Evolutionary conservation across 2,888 invertebrate species (phyloP), one percentile per base, ranked within the genome.

Genomic region (Rhabditoides inermis): DNA sequence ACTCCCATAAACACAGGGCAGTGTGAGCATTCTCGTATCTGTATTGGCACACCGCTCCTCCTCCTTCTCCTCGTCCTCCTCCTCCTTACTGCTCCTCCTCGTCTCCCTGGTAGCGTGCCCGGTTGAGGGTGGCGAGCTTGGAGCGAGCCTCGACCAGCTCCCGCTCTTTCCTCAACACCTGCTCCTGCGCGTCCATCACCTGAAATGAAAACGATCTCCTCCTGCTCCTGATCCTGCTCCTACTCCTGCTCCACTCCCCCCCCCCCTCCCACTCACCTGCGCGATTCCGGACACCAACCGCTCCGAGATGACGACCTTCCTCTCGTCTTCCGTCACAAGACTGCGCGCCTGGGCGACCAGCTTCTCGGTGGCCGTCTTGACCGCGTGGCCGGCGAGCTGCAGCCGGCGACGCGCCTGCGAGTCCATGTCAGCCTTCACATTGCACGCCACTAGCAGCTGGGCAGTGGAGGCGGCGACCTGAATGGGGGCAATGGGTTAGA

Each of bases 371-470:
- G 95, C 94, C 59, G 89, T 83, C 79, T 95, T 51, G 18, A 58
- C 32, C 47, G 60, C 58, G 36, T 74, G 69, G 25, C 74, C 69
- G 18, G 72, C 74, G 20, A 55, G 82, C 79, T 83, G 83, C 36
- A 95, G 82, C 12, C 94, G 84, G 42, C 89, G 85, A 46, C 92
- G 94, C 6, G 90, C 87, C 67, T 90, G 88, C 6, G 91, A 90
- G 56, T 90, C 88, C 1, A 90, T 88, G 80, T 95, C 95, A 0
- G 95, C 92, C 79, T 95, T 95, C 53, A 98, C 94, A 83, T 94
- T 92, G 81, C 98, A 98, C 0, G 98, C 95, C 42, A 99, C 92
- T 49, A 99, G 79, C 51, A 98, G 82, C 76, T 95, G 95, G 0
- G 98, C 98, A 0, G 98, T 99, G 1, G 90, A 90, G 47, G 90